Percentiles rank a stretch among this genome's conserved stretches.
Evolutionary conservation across 2,113 vertebrate species (phyloP).

Genomic region (Probosciger aterrimus): DNA sequence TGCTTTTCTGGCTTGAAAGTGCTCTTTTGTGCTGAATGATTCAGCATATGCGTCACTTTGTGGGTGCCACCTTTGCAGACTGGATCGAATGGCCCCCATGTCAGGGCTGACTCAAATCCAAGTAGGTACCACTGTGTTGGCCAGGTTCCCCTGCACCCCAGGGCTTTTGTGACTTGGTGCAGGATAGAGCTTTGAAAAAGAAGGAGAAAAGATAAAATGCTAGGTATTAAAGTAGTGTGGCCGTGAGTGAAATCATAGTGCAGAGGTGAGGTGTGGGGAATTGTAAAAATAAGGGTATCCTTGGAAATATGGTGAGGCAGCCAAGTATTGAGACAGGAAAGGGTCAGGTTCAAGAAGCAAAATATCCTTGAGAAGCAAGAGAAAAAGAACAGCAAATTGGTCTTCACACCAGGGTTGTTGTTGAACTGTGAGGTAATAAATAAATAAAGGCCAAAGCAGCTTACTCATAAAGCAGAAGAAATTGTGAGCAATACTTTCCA

Average conservation of each 20-base stretch:
- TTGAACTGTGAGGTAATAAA: slow-evolving; percentile 40
- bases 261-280: not conserved
- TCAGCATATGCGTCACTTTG: not conserved
- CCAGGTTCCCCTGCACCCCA: not conserved
- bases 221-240: not conserved
- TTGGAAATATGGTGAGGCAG: not conserved
- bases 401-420: not conserved
- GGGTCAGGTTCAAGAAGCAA: not conserved
- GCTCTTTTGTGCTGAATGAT: not conserved
- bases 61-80: not conserved
- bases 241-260: not conserved
- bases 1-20: not conserved
- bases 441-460: slow-evolving; percentile 50
- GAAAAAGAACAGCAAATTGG: not conserved
- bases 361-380: not conserved
- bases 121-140: rapidly evolving
- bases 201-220: not conserved
- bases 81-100: not conserved
- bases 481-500: slow-evolving; percentile 33
- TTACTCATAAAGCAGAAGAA: slow-evolving; percentile 52
- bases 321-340: not conserved
- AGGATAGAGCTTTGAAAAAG: not conserved
- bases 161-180: not conserved
- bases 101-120: not conserved
- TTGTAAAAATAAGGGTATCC: not conserved